These are phyloP conservation scores for Limnothrissa miodon DNA, from an alignment of 2,113 vertebrate species.

Conservation along the genomic window DNA sequence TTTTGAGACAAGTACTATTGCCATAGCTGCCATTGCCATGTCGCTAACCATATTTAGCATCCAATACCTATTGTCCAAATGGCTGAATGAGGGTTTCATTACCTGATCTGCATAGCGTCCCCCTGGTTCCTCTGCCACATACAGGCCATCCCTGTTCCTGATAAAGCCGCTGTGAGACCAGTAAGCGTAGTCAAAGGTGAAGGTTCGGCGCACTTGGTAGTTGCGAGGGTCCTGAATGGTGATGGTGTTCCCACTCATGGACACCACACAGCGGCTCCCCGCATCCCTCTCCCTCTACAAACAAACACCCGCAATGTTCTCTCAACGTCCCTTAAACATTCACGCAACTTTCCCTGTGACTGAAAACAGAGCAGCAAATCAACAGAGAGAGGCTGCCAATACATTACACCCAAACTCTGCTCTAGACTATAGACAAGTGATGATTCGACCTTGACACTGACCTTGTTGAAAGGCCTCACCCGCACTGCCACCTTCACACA, in stretches of 20 bases:
- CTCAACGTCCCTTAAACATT: background rate
- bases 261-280: conserved; percentile 73
- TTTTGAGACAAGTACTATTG: too few relatives aligned
- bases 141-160: conserved; percentile 61
- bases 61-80: background rate
- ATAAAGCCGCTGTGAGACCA: conserved; percentile 77
- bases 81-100: conserved; percentile 28
- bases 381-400: background rate
- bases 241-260: conserved; percentile 70
- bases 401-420: background rate
- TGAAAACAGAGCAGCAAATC: background rate
- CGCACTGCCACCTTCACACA: conserved; percentile 77
- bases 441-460: conserved; percentile 56
- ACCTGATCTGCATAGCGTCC: conserved; percentile 80
- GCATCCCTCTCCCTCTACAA: conserved; percentile 75
- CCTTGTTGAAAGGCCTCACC: conserved; percentile 81
- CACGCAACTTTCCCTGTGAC: background rate
- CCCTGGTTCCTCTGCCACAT: conserved; percentile 67
- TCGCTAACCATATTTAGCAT: too few relatives aligned
- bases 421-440: background rate
- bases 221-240: conserved; percentile 71
- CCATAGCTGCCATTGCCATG: too few relatives aligned
- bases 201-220: conserved; percentile 62
- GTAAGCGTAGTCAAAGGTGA: conserved; percentile 75
- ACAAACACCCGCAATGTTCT: background rate